Evolutionary conservation across 2,797 vertebrate genomes (phyloP), one percentile per base, ranked within the genome.

Genomic region (Setipinna tenuifilis): DNA sequence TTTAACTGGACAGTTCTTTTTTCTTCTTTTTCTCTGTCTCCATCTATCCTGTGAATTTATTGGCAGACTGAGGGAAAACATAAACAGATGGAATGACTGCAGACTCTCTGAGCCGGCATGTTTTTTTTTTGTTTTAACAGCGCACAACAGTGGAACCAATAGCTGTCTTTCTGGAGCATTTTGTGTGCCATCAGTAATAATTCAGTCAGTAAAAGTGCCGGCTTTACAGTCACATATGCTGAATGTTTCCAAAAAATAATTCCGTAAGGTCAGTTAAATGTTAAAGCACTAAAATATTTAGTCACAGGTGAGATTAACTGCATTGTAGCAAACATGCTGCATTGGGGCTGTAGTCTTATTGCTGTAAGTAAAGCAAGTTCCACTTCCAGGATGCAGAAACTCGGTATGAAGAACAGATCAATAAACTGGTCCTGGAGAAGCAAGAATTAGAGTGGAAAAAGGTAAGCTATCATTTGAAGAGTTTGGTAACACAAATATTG

Each of bases 381-480:
- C 41, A 85, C 84, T 54, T 91, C 86, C 91, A 99, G 98, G 95
- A 97, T 92, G 94, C 96, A 57, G 97, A 98, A 93, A 91, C 85
- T 14, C 93, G 95, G 59, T 96, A 96, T 91, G 97, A 98, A 93
- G 95, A 96, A 59, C 97, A 98, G 90, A 96, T 98, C 90, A 94
- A 92, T 90, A 97, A 96, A 89, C 94, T 98, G 89, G 94, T 96
- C 85, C 16, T 97, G 92, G 97, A 99, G 91, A 98, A 96, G 83
- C 97, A 98, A 90, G 98, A 99, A 91, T 93, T 98, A 87, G 96
- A 96, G 84, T 98, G 97, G 97, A 95, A 98, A 90, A 98, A 97
- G 94, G 97, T 98, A 89, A 78, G 90, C 93, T 35, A 19, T 90
- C 65, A 54, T 85, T 21, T 3, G 28, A 59, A 19, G 61, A 84